Evolutionary conservation across 2,797 vertebrate species (phyloP).

Genomic region (Ceyx erithaca): DNA sequence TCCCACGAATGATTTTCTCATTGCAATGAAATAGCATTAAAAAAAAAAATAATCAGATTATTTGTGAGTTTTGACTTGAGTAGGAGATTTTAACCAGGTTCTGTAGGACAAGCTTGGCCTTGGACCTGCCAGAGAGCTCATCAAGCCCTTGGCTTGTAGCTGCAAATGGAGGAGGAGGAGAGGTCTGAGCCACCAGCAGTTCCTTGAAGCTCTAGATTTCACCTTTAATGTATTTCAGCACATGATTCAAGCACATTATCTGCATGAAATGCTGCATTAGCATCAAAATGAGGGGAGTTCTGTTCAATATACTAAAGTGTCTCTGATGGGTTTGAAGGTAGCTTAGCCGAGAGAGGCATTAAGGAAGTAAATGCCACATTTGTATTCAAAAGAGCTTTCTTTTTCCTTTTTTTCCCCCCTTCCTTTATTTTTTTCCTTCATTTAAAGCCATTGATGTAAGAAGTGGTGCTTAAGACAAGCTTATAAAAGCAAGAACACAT

Average conservation of each 20-base stretch:
- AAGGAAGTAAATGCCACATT: constrained; percentile 70
- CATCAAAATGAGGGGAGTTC: constrained; percentile 67
- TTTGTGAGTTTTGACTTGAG: neutral
- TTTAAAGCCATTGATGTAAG: constrained; percentile 67
- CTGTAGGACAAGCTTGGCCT: neutral
- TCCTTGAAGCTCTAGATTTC: constrained; percentile 19
- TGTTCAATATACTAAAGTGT: constrained; percentile 54
- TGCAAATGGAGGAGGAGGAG: neutral
- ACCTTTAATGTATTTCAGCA: constrained; percentile 36
- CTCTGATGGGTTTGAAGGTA: constrained; percentile 69
- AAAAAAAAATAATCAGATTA: neutral
- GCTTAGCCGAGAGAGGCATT: constrained; percentile 57
- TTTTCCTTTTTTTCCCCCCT: neutral
- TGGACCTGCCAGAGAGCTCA: neutral
- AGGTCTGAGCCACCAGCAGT: neutral
- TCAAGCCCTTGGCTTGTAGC: neutral
- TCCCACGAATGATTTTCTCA: neutral
- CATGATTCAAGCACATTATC: constrained; percentile 42
- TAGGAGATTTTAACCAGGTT: neutral
- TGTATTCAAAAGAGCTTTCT: constrained; percentile 63
- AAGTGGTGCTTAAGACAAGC: constrained; percentile 60
- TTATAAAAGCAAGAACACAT: constrained; percentile 49
- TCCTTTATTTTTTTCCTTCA: neutral
- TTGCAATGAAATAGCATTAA: neutral
- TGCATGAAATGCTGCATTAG: constrained; percentile 68